phyloP scores from a whole-genome alignment of 2,797 vertebrate species.

The Sebastes vulpes region DNA sequence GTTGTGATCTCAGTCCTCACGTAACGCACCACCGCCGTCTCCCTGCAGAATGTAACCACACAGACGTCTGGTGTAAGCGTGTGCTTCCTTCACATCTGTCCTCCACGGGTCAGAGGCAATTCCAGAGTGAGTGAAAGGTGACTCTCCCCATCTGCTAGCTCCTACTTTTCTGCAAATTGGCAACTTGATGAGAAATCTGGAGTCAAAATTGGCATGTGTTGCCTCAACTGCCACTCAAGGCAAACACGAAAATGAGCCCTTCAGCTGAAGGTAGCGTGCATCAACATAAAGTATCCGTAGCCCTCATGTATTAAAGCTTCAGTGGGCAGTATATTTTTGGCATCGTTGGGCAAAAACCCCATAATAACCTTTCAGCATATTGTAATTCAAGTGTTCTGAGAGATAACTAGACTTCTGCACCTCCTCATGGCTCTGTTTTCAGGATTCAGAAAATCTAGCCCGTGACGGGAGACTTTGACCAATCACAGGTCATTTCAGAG shows the following conservation, averaged over 20 bases:
- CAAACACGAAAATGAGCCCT: slow-evolving; percentile 13
- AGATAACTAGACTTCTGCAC: too few species aligned
- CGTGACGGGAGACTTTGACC: too few species aligned
- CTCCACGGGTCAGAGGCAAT: slow-evolving; percentile 36
- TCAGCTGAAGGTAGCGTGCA: not conserved
- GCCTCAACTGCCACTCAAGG: slow-evolving; percentile 18
- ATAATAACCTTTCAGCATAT: too few species aligned
- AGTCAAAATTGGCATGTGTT: slow-evolving; percentile 37
- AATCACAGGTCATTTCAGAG: too few species aligned
- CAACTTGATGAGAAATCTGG: slow-evolving; percentile 61
- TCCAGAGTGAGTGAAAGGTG: slow-evolving; percentile 23
- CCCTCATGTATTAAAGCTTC: not conserved
- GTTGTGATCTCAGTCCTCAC: slow-evolving; percentile 1
- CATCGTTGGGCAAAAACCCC: too few species aligned
- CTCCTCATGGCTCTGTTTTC: too few species aligned
- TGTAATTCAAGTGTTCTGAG: too few species aligned
- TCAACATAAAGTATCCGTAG: not conserved
- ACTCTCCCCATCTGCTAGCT: slow-evolving; percentile 47
- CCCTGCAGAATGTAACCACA: not conserved
- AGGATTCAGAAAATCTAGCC: too few species aligned
- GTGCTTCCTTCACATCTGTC: slow-evolving; percentile 21
- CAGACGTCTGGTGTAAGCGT: not conserved
- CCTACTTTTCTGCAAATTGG: slow-evolving; percentile 53
- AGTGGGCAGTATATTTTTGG: too few species aligned
- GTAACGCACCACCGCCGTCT: not conserved